These are phyloP conservation scores for Sebastes matsubarae DNA, from an alignment of 2,797 vertebrate genomes.

Conservation along the genomic window DNA sequence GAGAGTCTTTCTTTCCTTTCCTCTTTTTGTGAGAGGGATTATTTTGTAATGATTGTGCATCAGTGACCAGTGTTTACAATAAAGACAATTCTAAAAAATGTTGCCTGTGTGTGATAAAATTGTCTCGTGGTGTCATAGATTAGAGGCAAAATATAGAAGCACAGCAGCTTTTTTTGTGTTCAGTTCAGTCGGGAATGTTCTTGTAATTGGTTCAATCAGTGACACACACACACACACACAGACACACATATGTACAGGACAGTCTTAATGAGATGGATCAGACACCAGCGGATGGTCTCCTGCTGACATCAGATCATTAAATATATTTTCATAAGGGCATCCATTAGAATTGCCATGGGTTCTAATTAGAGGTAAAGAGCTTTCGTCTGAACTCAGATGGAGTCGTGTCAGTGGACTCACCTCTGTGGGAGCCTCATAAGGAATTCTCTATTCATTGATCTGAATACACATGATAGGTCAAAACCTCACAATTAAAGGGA, in stretches of 20 bases:
- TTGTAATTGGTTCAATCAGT: not conserved
- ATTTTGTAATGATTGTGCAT: conserved; percentile 29
- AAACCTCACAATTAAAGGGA: conserved; percentile 9
- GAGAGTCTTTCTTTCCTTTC: not conserved
- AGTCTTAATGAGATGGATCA: conserved; percentile 44
- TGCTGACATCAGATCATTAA: conserved; percentile 47
- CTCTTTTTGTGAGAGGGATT: not conserved
- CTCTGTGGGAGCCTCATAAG: conserved; percentile 44
- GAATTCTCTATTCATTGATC: conserved; percentile 44
- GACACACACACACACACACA: not conserved
- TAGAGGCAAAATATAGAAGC: not conserved
- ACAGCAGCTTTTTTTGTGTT: not conserved
- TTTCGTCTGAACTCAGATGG: conserved; percentile 28
- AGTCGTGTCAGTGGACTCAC: conserved; percentile 17
- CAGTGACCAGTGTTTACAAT: conserved; percentile 56
- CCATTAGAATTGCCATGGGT: conserved; percentile 24
- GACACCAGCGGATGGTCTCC: conserved; percentile 44
- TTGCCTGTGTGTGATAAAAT: not conserved
- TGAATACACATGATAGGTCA: conserved; percentile 32
- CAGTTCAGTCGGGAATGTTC: not conserved
- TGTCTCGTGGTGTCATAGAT: conserved; percentile 7
- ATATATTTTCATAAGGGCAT: conserved; percentile 54
- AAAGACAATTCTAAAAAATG: conserved; percentile 56
- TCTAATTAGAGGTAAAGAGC: conserved; percentile 58
- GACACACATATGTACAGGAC: not conserved